These are phyloP conservation scores for Yponomeuta sedellus DNA, from an alignment of 2,888 invertebrate genomes.

Conservation along the genomic window DNA sequence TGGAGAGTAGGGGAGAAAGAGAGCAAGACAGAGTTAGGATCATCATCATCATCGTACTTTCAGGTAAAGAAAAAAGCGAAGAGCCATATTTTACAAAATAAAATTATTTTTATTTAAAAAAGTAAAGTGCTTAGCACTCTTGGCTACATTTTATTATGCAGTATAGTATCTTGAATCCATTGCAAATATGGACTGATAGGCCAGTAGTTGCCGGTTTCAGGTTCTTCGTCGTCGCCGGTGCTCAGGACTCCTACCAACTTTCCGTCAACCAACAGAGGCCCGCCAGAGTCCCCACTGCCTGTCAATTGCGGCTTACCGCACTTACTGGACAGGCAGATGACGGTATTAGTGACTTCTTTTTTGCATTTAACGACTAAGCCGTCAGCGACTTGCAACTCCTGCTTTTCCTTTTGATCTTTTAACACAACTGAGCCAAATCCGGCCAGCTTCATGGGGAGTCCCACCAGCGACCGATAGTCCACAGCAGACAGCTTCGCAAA, in stretches of 20 bases:
- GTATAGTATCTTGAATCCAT: neutral
- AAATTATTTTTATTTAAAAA: no score
- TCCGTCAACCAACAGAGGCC: neutral
- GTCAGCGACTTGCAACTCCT: neutral
- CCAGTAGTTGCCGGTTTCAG: neutral
- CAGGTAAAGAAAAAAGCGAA: no score
- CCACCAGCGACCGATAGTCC: neutral
- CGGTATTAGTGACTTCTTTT: neutral
- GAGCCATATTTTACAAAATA: no score
- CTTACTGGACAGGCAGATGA: neutral
- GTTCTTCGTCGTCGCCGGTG: rapidly evolving
- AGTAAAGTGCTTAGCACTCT: no score
- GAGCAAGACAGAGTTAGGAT: no score
- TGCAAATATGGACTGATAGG: neutral
- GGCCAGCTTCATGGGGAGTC: neutral
- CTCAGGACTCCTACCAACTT: neutral
- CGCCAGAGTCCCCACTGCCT: neutral
- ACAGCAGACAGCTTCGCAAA: neutral
- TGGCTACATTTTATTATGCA: no score
- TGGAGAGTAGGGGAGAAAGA: no score
- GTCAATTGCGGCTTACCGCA: neutral
- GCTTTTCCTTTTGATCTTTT: neutral
- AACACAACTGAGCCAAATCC: neutral
- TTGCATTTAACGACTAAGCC: neutral
- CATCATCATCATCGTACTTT: no score